A percentile compares a stretch with the other conserved stretches of the same genome.
Conservation (phyloP, 1,140 invertebrate genomes). For the Sesamia nonagrioides region DNA sequence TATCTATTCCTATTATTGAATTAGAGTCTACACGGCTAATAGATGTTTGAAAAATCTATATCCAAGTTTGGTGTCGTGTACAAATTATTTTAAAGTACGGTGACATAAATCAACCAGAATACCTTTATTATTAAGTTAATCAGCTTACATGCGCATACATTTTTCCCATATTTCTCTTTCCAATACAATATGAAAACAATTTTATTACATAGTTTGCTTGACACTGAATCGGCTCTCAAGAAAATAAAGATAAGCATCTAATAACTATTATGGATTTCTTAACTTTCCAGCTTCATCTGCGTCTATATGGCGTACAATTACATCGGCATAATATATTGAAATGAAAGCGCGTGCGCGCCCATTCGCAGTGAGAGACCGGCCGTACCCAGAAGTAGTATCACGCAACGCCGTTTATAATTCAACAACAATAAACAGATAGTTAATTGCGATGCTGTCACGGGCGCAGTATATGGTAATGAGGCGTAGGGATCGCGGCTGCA, state of each 20-base stretch:
- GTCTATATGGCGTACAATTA: slow-evolving; percentile 46
- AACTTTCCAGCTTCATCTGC: slow-evolving; percentile 45
- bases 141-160: slow-evolving; percentile 36
- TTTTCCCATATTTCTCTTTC: slow-evolving; percentile 39
- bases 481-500: slow-evolving; percentile 80
- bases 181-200: slow-evolving; percentile 45
- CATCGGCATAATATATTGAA: slow-evolving; percentile 52
- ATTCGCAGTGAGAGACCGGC: slow-evolving; percentile 48
- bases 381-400: slow-evolving; percentile 79
- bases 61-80: slow-evolving; percentile 35
- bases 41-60: slow-evolving; percentile 44
- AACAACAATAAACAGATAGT: slow-evolving; percentile 87
- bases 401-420: slow-evolving; percentile 83
- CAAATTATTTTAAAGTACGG: slow-evolving; percentile 43
- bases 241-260: slow-evolving; percentile 46
- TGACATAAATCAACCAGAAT: slow-evolving; percentile 37
- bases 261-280: slow-evolving; percentile 51
- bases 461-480: slow-evolving; percentile 86
- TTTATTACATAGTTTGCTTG: slow-evolving; percentile 45
- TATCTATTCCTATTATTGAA: slow-evolving; percentile 43
- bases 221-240: slow-evolving; percentile 41
- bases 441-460: slow-evolving; percentile 86
- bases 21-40: slow-evolving; percentile 34
- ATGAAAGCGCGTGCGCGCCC: slow-evolving; percentile 51
- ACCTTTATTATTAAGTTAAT: slow-evolving; percentile 47